Evolutionary conservation across 2,888 invertebrate genomes (phyloP), one percentile per base, ranked within the genome.

Genomic region (Blastobasis adustella): DNA sequence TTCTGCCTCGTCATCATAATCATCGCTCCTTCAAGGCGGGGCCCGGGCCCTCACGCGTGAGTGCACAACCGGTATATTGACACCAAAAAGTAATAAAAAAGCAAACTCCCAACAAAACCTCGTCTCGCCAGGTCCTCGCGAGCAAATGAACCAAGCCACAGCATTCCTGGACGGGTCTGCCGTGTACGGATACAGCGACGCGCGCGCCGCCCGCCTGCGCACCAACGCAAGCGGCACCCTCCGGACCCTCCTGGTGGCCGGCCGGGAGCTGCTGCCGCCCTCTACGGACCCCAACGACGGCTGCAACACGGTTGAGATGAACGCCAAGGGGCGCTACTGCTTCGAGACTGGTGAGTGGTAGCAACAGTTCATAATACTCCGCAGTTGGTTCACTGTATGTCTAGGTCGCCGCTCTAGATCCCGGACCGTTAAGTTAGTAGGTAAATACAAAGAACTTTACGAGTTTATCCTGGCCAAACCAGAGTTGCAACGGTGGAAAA

Each of bases 71-170:
- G 23, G 23, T 1, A 23, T 23, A 23, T 23, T 23, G 23, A 23
- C 23, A 23, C n/a, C n/a, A n/a, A n/a, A n/a, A n/a, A n/a, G n/a
- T n/a, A n/a, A n/a, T n/a, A n/a, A n/a, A n/a, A n/a, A n/a, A n/a
- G n/a, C n/a, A n/a, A n/a, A n/a, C n/a, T n/a, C n/a, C n/a, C 1
- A 23, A 23, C 23, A 23, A 23, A 23, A 23, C 23, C 23, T 37
- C 5, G 36, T 38, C 4, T 9, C 42, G 1, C 41, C 50, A 91
- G 92, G 95, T 9, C 93, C 94, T 1, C 89, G 97, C 5, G 92
- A 97, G 67, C 97, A 97, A 68, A 73, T 96, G 51, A 96, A 95
- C 80, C 96, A 96, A 82, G 95, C 93, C 0, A 93, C 95, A 0
- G 90, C 96, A 0, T 97, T 92, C 76, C 91, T 98, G 10, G 98